Evolutionary conservation across 1,140 invertebrate species (phyloP), one percentile per base, ranked within the genome.

Genomic region (Charaxes varanes): DNA sequence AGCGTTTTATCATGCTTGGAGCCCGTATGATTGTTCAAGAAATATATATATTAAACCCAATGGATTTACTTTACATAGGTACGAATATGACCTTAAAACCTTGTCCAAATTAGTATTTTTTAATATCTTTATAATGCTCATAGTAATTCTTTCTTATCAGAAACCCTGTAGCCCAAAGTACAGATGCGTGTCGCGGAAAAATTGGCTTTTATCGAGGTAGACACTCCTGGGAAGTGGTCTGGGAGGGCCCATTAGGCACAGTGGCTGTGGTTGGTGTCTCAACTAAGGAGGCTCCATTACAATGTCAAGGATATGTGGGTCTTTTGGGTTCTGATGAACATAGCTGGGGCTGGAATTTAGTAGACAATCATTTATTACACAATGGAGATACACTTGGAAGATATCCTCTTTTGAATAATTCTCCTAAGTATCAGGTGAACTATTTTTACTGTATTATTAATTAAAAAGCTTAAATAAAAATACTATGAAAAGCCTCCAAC

Each of bases 331-430:
- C 94, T 24, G 96, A 99, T 85, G 94, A 97, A 70, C 92, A 99
- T 77, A 98, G 96, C 60, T 99, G 97, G 97, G 97, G 97, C 2
- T 99, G 97, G 97, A 99, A 99, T 88, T 88, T 99, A 42, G 97
- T 99, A 8, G 97, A 99, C 84, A 99, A 99, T 88, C 91, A 95
- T 87, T 88, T 99, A 28, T 84, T 99, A 53, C 97, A 99, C 71
- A 98, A 98, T 88, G 97, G 97, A 31, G 94, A 98, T 84, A 92
- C 92, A 50, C 93, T 97, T 83, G 97, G 96, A 43, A 96, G 93
- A 80, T 99, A 98, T 87, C 97, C 97, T 15, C 80, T 95, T 14
- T 85, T 98, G 41, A 99, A 98, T 77, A 99, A 99, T 89, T 95
- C 96, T 50, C 97, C 97, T 17, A 98, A 97, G 85, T 99, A 99